Evolutionary conservation across 1,140 invertebrate genomes (phyloP), one percentile per base, ranked within the genome.

Genomic region (Ceratina japonica): DNA sequence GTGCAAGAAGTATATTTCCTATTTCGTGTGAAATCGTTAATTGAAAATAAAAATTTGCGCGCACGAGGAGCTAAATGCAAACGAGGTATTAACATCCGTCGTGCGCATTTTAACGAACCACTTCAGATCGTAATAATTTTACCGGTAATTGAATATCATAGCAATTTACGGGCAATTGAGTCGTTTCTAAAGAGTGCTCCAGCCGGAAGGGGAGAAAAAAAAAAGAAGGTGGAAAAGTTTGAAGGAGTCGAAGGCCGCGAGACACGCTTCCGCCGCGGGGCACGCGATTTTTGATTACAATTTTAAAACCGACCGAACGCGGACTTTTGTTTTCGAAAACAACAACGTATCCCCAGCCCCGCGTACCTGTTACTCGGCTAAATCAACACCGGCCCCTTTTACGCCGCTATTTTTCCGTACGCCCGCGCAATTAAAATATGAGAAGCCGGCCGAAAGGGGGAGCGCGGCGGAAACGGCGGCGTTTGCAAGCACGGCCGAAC

Each of bases 51-150:
- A 44, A 44, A 44, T 44, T 8, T 44, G n/a, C n/a, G n/a, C n/a
- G n/a, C n/a, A n/a, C 10, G 37, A 44, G 37, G 0, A 10, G 3
- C 37, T 44, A 44, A 44, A 27, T 37, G 64, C 16, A 10, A 49
- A 51, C 64, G 37, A 66, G 44, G 15, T 51, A 66, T 66, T 66
- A 66, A 66, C 22, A 51, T 22, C 15, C 64, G 64, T 5, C 8
- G 15, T 3, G 20, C 3, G 15, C 37, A 24, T 51, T 51, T 61
- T 49, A n/a, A 66, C 20, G 37, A 51, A 16, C 13, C 15, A 22
- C 20, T 66, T 24, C 13, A 10, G 44, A 66, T 66, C 20, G 64
- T 44, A 51, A 66, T 66, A 44, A 44, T 44, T 66, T 51, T 24
- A 1, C 44, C 0, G 8, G 44, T 66, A 22, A 66, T 66, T 51